A percentile compares a stretch with the other conserved stretches of the same genome.
phyloP scores from a whole-genome alignment of 30 jellyfish, hydroid and myxozoan genomes.

The Calvadosia cruxmelitensis region DNA sequence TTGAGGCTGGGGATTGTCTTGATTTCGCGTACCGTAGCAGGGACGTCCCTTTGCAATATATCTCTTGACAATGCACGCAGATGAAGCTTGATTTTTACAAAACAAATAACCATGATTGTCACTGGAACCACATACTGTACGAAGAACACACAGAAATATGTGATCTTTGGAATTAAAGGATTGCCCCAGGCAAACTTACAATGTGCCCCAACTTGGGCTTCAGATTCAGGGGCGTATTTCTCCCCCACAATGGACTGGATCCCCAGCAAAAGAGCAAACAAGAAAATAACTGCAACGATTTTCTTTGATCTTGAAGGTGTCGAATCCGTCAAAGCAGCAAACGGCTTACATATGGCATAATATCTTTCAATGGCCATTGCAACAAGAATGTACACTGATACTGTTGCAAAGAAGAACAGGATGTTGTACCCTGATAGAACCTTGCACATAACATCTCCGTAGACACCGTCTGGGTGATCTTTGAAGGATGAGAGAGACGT shows the following conservation, averaged over 20 bases:
- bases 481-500: conserved; percentile 38
- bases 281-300: conserved; percentile 21
- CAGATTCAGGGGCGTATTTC: conserved; percentile 19
- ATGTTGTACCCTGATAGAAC: conserved; percentile 47
- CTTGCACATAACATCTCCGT: conserved; percentile 59
- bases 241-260: conserved; percentile 36
- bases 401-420: conserved; percentile 59
- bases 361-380: conserved; percentile 51
- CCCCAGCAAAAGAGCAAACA: conserved; percentile 37
- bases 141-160: conserved; percentile 19
- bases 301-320: conserved; percentile 24
- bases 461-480: conserved; percentile 45
- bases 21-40: not conserved
- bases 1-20: not conserved
- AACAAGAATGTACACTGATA: conserved; percentile 58
- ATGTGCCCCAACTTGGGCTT: conserved; percentile 71
- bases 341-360: conserved; percentile 52
- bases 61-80: conserved; percentile 22
- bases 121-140: conserved; percentile 48
- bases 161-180: conserved; percentile 30
- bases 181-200: conserved; percentile 41
- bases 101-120: conserved; percentile 28
- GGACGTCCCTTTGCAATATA: conserved; percentile 36
- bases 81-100: conserved; percentile 21
- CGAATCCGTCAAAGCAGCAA: conserved; percentile 28